Conservation (phyloP, 2,797 vertebrate genomes). For the Sebastiscus albofasciatus region DNA sequence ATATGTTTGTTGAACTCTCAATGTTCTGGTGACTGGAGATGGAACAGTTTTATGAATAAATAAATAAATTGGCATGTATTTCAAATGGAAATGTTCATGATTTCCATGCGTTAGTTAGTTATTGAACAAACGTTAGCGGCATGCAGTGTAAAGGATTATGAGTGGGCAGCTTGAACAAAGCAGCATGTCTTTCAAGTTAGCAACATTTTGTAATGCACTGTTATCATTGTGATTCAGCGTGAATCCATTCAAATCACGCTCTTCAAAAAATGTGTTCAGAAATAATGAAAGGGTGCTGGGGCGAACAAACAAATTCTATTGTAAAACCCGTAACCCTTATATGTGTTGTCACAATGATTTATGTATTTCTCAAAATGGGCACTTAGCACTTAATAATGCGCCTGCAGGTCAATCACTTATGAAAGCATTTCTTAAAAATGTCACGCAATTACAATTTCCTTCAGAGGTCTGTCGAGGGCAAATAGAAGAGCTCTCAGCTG, state of each 20-base stretch:
- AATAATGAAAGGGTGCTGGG: not conserved
- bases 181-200: not conserved
- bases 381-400: not conserved
- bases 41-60: not conserved
- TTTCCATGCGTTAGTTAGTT: not conserved
- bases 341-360: constrained; percentile 8
- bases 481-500: not conserved
- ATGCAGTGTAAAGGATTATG: not conserved
- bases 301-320: not conserved
- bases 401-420: constrained; percentile 10
- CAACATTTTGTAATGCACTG: not conserved
- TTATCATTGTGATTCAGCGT: not conserved
- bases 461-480: not conserved
- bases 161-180: not conserved
- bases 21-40: not conserved
- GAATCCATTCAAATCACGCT: not conserved
- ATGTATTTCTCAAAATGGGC: constrained; percentile 10
- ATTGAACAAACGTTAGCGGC: not conserved
- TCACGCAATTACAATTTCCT: constrained; percentile 22
- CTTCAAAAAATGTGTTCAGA: not conserved
- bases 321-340: not conserved
- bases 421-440: constrained; percentile 23
- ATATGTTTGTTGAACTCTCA: constrained; percentile 24
- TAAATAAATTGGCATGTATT: not conserved
- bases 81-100: not conserved